Evolutionary conservation across 2,797 vertebrate species (phyloP).

Genomic region (Fistularia commersonii): DNA sequence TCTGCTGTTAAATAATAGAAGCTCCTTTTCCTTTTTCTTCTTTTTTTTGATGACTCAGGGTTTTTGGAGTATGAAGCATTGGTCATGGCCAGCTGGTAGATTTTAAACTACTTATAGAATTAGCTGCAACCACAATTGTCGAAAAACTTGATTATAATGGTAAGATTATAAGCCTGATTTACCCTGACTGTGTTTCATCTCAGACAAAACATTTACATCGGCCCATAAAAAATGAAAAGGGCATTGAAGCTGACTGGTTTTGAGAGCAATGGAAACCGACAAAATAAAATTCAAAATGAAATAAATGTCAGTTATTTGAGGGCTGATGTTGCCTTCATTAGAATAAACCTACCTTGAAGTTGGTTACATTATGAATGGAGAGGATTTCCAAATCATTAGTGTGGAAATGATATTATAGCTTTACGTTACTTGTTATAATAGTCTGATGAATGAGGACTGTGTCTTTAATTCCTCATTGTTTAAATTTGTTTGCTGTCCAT

Average conservation of each 20-base stretch:
- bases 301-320: no score
- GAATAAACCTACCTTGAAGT: no score
- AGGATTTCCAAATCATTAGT: no score
- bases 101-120: slow-evolving; percentile 66
- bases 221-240: slow-evolving; percentile 38
- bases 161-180: slow-evolving; percentile 58
- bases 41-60: slow-evolving; percentile 52
- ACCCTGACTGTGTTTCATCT: slow-evolving; percentile 33
- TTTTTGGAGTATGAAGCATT: slow-evolving; percentile 43
- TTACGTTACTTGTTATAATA: no score
- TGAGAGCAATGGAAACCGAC: slow-evolving; percentile 9
- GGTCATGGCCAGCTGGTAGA: slow-evolving; percentile 62
- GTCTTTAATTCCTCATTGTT: no score
- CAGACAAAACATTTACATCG: slow-evolving; percentile 30
- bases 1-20: slow-evolving; percentile 19
- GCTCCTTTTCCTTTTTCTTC: slow-evolving; percentile 27
- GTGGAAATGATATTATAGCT: no score
- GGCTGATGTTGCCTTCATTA: no score
- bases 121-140: slow-evolving; percentile 50
- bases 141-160: slow-evolving; percentile 61
- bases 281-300: no score
- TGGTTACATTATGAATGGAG: no score
- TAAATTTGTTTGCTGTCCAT: no score
- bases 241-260: slow-evolving; percentile 40
- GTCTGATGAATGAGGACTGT: no score